Base-by-base conservation (phyloP, 2,888 invertebrate species). In the Dusona sp. region DNA sequence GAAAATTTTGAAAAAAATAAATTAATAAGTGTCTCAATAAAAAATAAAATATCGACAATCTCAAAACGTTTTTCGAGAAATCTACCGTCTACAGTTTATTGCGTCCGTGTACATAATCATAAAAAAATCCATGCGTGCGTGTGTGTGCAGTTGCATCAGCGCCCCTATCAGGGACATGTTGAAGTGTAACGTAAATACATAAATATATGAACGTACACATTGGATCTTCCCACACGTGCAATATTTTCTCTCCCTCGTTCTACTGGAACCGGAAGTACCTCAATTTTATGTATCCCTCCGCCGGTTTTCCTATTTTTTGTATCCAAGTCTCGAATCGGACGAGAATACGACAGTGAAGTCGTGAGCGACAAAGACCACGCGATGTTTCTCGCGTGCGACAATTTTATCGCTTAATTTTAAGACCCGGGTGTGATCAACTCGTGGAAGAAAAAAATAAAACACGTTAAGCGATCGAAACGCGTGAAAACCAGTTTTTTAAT, bases 131-230 rank as follows among this genome's bases (percentile, higher is more conserved):
- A 51, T 54, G 13, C n/a, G 2, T 25, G 13, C n/a, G 25, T 75
- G 4, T 33, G 25, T 75, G n/a, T 9, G n/a, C 25, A 45, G 45
- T 8, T 65, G 45, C 48, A 25, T 22, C 75, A 77, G 75, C 75
- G 75, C 75, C 75, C 29, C 75, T 61, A 29, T 54, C 19, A 45
- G 64, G 61, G n/a, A 45, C 19, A 42, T 11, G 19, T 13, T 13
- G 4, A 75, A 75, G 75, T 64, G 16, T 38, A 8, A 38, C 16
- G 57, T 74, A n/a, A 36, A 25, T 22, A 38, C 48, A 33, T n/a
- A 54, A 36, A 54, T 33, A 51, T 54, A 54, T n/a, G 2, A 33
- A 74, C 51, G 25, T 13, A 68, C 25, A 68, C 22, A 68, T 25
- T 29, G 29, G 29, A 29, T 7, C 61, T 16, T 61, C 16, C 29